Percentiles rank a stretch among this genome's conserved stretches.
phyloP scores from a whole-genome alignment of 2,797 vertebrate species.

The Anas georgica region DNA sequence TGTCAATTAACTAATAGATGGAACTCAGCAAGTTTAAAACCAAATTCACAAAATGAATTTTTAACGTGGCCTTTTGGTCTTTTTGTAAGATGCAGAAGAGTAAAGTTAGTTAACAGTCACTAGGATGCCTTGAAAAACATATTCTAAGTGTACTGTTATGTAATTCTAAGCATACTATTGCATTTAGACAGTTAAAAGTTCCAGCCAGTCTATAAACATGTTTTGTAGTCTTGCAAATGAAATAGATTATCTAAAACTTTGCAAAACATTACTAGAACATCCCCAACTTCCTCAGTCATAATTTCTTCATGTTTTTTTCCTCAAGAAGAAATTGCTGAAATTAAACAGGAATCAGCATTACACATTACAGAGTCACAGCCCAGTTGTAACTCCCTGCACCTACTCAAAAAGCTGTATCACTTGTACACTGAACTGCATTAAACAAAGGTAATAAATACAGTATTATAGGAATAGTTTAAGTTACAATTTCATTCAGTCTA shows the following conservation, averaged over 20 bases:
- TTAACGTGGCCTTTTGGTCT: not conserved
- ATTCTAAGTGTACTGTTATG: not conserved
- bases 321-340: not conserved
- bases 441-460: not conserved
- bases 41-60: not conserved
- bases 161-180: too few relatives aligned
- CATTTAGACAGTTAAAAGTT: not conserved
- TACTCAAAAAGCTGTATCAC: rapidly evolving
- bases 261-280: not conserved
- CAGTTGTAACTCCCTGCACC: not conserved
- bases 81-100: not conserved
- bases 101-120: not conserved
- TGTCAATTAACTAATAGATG: not conserved
- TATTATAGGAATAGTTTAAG: not conserved
- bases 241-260: not conserved
- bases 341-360: not conserved
- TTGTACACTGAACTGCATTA: not conserved
- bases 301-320: not conserved
- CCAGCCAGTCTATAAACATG: not conserved
- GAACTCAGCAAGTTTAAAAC: not conserved
- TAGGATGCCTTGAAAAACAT: not conserved
- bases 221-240: not conserved
- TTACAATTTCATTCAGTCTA: not conserved
- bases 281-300: not conserved
- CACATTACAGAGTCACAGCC: not conserved